Conservation (phyloP, 2,113 vertebrate species). For the Lethenteron camtschaticum region DNA sequence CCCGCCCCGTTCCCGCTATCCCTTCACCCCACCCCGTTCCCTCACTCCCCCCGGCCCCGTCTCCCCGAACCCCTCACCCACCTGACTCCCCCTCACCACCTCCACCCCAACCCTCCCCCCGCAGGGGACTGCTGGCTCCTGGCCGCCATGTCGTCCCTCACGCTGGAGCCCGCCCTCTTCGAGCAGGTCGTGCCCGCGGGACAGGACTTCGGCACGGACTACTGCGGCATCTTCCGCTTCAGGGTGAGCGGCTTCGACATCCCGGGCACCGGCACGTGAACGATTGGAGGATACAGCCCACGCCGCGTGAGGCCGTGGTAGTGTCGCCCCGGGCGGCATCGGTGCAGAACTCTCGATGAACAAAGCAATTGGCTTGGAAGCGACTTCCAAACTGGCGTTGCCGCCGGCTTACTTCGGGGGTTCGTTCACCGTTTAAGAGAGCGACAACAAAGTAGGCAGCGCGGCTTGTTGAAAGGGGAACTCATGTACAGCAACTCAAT, state of each 20-base stretch:
- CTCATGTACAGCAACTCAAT: too few species aligned
- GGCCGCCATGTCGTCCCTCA: conserved; percentile 26
- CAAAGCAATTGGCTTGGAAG: too few species aligned
- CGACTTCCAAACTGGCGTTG: too few species aligned
- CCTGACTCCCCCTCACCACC: background rate
- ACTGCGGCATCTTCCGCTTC: conserved; percentile 28
- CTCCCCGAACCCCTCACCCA: background rate
- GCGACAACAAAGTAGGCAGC: too few species aligned
- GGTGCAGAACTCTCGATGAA: too few species aligned
- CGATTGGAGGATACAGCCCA: too few species aligned
- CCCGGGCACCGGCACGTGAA: too few species aligned
- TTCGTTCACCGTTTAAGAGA: too few species aligned
- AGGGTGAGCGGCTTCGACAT: conserved; percentile 11
- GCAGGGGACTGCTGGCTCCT: conserved; percentile 16
- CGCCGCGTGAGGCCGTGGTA: too few species aligned
- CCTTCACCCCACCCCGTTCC: background rate
- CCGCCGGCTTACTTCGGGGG: too few species aligned
- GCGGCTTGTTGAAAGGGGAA: too few species aligned
- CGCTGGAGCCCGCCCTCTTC: conserved; percentile 24
- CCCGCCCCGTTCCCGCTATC: background rate
- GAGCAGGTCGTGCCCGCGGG: conserved; percentile 18
- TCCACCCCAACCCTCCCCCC: background rate
- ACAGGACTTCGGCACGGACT: conserved; percentile 25
- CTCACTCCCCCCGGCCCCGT: background rate
- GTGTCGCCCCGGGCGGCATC: too few species aligned